Base-by-base conservation (phyloP, 2,113 vertebrate genomes). In the Enhydra lutris region DNA sequence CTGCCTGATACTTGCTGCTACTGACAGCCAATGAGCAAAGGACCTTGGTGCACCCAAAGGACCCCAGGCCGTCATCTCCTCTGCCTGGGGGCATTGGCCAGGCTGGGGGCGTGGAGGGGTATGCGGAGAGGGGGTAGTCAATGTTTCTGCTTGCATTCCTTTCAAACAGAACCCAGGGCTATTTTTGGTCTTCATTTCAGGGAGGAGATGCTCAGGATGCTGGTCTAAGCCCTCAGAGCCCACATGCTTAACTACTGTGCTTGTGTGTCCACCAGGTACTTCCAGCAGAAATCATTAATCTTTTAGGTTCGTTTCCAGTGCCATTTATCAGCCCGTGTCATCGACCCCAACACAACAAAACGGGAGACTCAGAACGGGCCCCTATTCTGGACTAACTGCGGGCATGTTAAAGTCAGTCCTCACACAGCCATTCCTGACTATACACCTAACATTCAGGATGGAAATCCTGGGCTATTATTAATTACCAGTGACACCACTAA, bases 401-500 rank as follows among this genome's bases (percentile, higher is more conserved):
- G 74, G 31, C 80, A 21, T 36, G 45, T 92, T 83, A 88, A 4
- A 95, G 61, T 61, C 42, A 93, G 65, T 86, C 73, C 61, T 79
- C 86, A 78, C 74, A 93, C 73, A 93, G 79, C 39, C 73, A 89
- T 91, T 93, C 93, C 61, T 74, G 93, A 95, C 74, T 31, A 78
- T 17, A 7, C 15, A 47, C 59, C 73, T 92, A 88, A 86, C 29
- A 78, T 17, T 85, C 4, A 79, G 47, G 71, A 94, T 47, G 65
- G 23, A 95, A 96, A 97, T 96, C 39, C 69, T 90, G 23, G 69
- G 79, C 55, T 92, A 78, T 61, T 73, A 67, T 95, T 97, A 95
- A 97, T 93, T 97, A 96, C 89, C 79, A 97, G 50, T 95, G 86
- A 95, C 92, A 96, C 65, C 91, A 97, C 61, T 82, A 89, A 98